Evolutionary conservation across 2,797 vertebrate species (phyloP).

Genomic region (Hippopotamyrus pictus): DNA sequence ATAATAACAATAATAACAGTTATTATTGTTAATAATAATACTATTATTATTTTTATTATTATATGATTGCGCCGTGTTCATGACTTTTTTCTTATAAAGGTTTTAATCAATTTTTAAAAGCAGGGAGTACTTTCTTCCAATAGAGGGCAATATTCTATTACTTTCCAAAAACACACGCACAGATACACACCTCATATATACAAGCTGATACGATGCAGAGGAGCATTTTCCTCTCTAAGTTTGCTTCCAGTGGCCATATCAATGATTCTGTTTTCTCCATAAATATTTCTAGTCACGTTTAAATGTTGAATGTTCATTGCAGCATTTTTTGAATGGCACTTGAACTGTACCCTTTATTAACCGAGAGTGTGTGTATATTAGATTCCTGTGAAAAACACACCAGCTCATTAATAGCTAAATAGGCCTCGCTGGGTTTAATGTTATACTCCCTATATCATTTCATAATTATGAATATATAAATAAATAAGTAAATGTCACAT

Average conservation of each 20-base stretch:
- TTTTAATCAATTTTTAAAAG: constrained; percentile 41
- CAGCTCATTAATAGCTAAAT: neutral
- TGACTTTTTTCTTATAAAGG: neutral
- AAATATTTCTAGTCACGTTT: neutral
- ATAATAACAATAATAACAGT: neutral
- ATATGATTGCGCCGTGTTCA: neutral
- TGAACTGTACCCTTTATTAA: neutral
- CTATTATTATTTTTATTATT: neutral
- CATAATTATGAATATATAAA: neutral
- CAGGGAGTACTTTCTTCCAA: constrained; percentile 58
- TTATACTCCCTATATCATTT: neutral
- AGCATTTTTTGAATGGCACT: neutral
- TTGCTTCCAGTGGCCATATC: neutral
- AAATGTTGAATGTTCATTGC: neutral
- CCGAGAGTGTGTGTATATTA: neutral
- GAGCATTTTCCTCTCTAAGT: constrained; percentile 1
- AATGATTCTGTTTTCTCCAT: neutral
- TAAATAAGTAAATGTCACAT: neutral
- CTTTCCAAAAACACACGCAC: constrained; percentile 39
- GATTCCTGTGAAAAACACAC: neutral
- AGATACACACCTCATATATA: neutral
- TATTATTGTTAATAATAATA: neutral
- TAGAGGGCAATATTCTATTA: constrained; percentile 76
- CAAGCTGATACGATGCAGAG: neutral
- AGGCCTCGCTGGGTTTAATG: neutral